A percentile compares a stretch with the other conserved stretches of the same genome.
Evolutionary conservation across 1,140 invertebrate species (phyloP).

Genomic region (Meteorus sp.): DNA sequence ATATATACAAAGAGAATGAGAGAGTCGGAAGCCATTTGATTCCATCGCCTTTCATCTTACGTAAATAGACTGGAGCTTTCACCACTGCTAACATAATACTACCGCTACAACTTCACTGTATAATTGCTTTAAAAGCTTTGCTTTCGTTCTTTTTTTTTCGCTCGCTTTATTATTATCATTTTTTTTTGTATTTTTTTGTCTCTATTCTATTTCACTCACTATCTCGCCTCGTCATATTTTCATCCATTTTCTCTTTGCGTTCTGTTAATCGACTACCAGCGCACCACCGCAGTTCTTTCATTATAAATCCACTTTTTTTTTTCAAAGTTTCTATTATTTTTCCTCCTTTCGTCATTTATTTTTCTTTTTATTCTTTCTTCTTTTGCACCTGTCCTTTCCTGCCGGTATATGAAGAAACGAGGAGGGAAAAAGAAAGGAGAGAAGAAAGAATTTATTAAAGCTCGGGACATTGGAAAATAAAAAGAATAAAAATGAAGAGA

Average conservation of each 20-base stretch:
- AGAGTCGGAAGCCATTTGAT: conserved; percentile 17
- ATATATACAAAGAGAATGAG: conserved; percentile 10
- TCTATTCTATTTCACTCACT: not conserved
- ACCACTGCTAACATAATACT: conserved; percentile 11
- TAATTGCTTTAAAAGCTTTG: conserved; percentile 19
- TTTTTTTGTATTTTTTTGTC: not conserved
- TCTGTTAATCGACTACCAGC: not conserved
- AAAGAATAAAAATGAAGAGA: not conserved
- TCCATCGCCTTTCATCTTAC: conserved; percentile 24
- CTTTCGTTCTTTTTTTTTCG: not conserved
- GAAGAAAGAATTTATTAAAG: no score
- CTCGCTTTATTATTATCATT: not conserved
- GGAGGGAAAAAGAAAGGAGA: not conserved
- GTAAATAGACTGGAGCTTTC: conserved; percentile 11
- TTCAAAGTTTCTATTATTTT: no score
- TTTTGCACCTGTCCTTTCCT: no score
- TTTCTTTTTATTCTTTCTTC: no score
- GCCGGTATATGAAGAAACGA: not conserved
- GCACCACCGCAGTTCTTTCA: not conserved
- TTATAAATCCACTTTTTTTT: not conserved
- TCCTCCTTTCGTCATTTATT: no score
- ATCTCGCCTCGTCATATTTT: not conserved
- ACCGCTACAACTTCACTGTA: conserved; percentile 7
- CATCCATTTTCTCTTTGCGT: not conserved
- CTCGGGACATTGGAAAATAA: no score